These are phyloP conservation scores for Dermatemys mawii DNA, from an alignment of 2,113 vertebrate species.

Conservation along the genomic window DNA sequence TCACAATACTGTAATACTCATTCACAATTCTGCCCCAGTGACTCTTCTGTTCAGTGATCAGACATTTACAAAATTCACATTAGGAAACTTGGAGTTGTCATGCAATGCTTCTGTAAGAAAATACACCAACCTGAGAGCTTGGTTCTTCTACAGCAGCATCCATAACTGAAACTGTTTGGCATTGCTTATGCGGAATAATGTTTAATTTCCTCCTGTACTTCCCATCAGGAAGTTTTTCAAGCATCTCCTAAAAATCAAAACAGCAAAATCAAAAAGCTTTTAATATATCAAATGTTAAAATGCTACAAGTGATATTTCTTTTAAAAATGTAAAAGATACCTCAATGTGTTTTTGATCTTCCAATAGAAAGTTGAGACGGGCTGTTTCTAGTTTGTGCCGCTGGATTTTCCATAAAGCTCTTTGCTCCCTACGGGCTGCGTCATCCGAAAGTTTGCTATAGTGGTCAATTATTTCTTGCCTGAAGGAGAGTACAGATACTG, in stretches of 20 bases:
- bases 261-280: not conserved
- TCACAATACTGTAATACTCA: not conserved
- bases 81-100: not conserved
- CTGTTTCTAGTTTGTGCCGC: conserved; percentile 84
- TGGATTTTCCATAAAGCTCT: conserved; percentile 91
- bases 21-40: not conserved
- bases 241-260: conserved; percentile 70
- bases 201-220: conserved; percentile 67
- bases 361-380: conserved; percentile 82
- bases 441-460: conserved; percentile 92
- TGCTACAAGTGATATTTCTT: not conserved
- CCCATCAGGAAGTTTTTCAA: conserved; percentile 80
- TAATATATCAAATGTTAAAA: not conserved
- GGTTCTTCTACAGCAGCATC: not conserved
- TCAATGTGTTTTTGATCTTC: conserved; percentile 78
- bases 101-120: not conserved
- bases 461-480: conserved; percentile 94
- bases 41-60: not conserved
- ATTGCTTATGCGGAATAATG: conserved; percentile 32
- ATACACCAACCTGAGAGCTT: conserved; percentile 53
- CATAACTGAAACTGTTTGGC: conserved; percentile 24
- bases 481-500: conserved; percentile 18
- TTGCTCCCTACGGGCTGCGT: conserved; percentile 89
- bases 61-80: not conserved
- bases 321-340: conserved; percentile 72